These are phyloP conservation scores for Acanthurus leucopareius DNA, from an alignment of 2,797 vertebrate species.

Conservation along the genomic window DNA sequence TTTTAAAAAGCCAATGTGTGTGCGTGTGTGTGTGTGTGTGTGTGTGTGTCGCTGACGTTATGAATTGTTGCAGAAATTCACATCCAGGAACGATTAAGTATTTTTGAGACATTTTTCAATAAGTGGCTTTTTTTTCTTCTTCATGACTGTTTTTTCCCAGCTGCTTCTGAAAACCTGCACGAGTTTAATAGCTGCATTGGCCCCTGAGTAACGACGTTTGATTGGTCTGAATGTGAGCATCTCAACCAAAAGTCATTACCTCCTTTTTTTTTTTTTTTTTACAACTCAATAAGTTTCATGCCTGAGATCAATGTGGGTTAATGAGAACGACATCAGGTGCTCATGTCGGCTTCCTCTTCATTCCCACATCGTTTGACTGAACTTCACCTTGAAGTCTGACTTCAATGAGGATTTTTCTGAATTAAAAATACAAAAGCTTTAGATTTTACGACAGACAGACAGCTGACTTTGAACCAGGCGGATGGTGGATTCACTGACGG, in stretches of 20 bases:
- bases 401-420: too few relatives aligned
- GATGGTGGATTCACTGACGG: not conserved
- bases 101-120: constrained; percentile 1
- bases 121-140: not conserved
- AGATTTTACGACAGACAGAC: constrained; percentile 1
- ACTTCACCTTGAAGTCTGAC: too few relatives aligned
- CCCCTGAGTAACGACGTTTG: constrained; percentile 5
- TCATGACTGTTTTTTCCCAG: not conserved
- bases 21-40: not conserved
- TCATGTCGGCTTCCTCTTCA: too few relatives aligned
- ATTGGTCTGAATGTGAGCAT: constrained; percentile 6
- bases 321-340: not conserved
- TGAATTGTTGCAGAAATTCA: not conserved
- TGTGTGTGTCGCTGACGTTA: not conserved
- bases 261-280: not conserved
- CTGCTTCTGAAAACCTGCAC: not conserved
- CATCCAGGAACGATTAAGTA: not conserved
- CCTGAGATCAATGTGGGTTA: not conserved
- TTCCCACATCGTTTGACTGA: too few relatives aligned
- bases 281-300: not conserved
- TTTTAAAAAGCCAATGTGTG: constrained; percentile 2
- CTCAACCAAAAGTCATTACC: constrained; percentile 10
- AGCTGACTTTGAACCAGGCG: not conserved
- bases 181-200: constrained; percentile 21
- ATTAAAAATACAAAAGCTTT: too few relatives aligned